Conservation (phyloP, 2,888 invertebrate genomes). For the Fabriciana adippe region DNA sequence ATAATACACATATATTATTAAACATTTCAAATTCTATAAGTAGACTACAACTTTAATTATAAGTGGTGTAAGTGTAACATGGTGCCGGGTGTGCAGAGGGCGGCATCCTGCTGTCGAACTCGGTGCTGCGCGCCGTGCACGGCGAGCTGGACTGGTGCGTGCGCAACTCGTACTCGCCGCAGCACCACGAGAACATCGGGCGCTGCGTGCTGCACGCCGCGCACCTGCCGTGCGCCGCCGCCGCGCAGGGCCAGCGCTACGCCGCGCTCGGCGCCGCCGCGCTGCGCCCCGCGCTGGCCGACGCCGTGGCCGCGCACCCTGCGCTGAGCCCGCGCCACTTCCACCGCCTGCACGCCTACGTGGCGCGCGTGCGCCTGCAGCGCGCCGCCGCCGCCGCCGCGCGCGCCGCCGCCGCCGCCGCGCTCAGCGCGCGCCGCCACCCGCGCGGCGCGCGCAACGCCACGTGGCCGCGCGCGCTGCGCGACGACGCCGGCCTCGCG, state of each 20-base stretch:
- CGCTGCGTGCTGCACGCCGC: slow-evolving; percentile 90
- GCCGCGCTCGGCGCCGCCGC: slow-evolving; percentile 41
- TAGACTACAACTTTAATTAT: too few relatives aligned
- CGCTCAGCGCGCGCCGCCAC: slow-evolving; percentile 49
- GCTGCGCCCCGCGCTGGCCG: slow-evolving; percentile 62
- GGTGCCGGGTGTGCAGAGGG: slow-evolving; percentile 82
- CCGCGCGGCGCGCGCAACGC: slow-evolving; percentile 53
- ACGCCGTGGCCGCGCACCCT: slow-evolving; percentile 85
- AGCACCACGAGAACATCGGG: slow-evolving; percentile 94
- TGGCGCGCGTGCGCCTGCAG: slow-evolving; percentile 81
- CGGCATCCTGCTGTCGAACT: slow-evolving; percentile 94
- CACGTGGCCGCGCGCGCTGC: slow-evolving; percentile 83
- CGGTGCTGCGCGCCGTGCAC: slow-evolving; percentile 90
- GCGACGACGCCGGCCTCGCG: slow-evolving; percentile 76
- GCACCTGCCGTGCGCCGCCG: slow-evolving; percentile 80
- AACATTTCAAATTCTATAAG: too few relatives aligned
- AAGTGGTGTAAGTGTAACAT: too few relatives aligned
- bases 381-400: slow-evolving; percentile 43
- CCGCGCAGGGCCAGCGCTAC: slow-evolving; percentile 57
- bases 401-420: slow-evolving; percentile 40
- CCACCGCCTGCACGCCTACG: slow-evolving; percentile 88
- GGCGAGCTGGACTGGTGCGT: slow-evolving; percentile 94
- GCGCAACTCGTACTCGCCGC: slow-evolving; percentile 90
- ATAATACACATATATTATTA: too few relatives aligned
- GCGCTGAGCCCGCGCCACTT: slow-evolving; percentile 83